A percentile compares a stretch with the other conserved stretches of the same genome.
Evolutionary conservation across 2,888 invertebrate genomes (phyloP).

Genomic region (Bellardia pandia): DNA sequence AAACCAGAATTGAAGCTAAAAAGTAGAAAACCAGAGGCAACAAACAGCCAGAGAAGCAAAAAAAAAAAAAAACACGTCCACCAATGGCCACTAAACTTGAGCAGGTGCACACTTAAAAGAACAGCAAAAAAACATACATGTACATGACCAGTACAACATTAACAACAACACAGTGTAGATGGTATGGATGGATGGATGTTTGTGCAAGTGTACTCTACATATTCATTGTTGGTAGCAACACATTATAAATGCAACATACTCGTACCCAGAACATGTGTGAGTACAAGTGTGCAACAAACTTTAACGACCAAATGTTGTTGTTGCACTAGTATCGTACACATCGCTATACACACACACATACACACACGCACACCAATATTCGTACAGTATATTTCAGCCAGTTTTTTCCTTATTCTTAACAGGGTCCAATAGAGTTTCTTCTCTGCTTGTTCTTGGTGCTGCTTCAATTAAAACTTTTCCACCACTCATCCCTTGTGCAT

Average conservation of each 20-base stretch:
- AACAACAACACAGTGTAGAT: background rate
- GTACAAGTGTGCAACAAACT: constrained; percentile 51
- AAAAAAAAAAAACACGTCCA: constrained; percentile 60
- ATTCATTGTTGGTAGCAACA: constrained; percentile 34
- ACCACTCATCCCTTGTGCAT: constrained; percentile 47
- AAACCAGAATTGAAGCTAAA: constrained; percentile 69
- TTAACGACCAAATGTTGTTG: constrained; percentile 62
- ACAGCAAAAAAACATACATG: constrained; percentile 27
- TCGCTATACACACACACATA: constrained; percentile 7
- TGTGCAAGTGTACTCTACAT: constrained; percentile 41
- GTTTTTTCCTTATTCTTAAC: constrained; percentile 49
- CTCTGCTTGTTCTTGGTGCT: constrained; percentile 39
- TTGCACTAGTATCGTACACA: background rate
- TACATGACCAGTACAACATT: constrained; percentile 42
- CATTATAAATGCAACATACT: constrained; percentile 20
- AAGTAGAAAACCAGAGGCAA: constrained; percentile 68
- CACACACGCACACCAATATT: background rate
- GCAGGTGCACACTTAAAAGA: constrained; percentile 74
- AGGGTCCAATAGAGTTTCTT: constrained; percentile 58
- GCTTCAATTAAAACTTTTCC: constrained; percentile 70
- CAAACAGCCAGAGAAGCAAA: constrained; percentile 34
- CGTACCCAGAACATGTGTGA: constrained; percentile 24
- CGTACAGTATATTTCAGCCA: constrained; percentile 53
- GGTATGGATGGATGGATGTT: background rate
- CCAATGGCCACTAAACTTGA: constrained; percentile 75